Conservation (phyloP, 2,113 vertebrate species). For the Amazona vittata region DNA sequence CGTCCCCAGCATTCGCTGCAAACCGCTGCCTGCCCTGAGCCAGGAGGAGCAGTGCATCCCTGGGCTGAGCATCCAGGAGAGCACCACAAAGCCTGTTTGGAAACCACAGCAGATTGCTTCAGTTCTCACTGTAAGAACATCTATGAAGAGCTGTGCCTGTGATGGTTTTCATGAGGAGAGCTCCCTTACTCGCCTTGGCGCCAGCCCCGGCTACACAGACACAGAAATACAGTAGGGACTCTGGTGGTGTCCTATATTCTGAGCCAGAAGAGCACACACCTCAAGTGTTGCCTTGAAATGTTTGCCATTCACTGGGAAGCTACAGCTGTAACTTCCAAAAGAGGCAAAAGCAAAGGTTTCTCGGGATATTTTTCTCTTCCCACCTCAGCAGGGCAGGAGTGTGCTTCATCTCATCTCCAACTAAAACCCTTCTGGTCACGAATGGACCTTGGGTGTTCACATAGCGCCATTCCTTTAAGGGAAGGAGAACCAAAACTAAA, state of each 20-base stretch:
- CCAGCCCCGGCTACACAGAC: background rate
- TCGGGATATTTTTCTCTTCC: background rate
- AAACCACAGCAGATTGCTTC: background rate
- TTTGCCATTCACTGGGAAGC: background rate
- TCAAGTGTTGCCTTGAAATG: background rate
- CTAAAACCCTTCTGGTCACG: background rate
- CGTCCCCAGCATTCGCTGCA: accelerated
- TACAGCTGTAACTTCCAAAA: background rate
- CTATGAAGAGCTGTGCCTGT: background rate
- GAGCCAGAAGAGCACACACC: background rate
- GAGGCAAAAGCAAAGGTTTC: background rate
- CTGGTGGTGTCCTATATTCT: background rate
- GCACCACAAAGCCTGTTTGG: background rate
- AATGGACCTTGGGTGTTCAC: background rate
- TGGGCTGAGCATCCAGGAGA: background rate
- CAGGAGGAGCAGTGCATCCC: background rate
- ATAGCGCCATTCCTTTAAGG: background rate
- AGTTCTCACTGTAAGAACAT: background rate
- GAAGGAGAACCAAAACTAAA: background rate
- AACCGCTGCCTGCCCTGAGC: background rate
- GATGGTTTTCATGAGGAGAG: background rate
- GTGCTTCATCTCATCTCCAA: background rate
- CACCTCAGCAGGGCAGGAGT: background rate
- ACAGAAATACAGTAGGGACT: background rate
- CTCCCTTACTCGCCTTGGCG: background rate